A percentile compares a stretch with the other conserved stretches of the same genome.
Evolutionary conservation across 2,113 vertebrate species (phyloP).

Genomic region (Isichthys henryi): DNA sequence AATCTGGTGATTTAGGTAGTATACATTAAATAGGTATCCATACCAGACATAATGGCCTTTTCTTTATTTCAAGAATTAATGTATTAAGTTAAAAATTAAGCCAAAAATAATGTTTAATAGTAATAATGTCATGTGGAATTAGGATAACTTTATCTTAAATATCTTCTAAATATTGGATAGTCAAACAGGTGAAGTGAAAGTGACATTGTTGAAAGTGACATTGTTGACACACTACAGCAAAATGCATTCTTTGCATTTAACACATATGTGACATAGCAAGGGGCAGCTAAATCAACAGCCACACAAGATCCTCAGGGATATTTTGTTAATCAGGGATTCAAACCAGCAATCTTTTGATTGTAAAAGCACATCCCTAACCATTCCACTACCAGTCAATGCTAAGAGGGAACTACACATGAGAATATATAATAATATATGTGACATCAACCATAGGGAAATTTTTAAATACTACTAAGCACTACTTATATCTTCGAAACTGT

Average conservation of each 20-base stretch:
- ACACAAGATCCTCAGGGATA: too few relatives aligned
- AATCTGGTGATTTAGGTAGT: background rate
- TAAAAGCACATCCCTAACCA: too few relatives aligned
- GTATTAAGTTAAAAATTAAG: background rate
- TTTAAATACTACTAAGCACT: background rate
- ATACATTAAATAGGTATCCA: background rate
- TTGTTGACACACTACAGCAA: too few relatives aligned
- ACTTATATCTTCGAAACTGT: background rate
- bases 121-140: background rate
- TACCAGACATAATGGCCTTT: background rate
- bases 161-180: background rate
- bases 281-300: too few relatives aligned
- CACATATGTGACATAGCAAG: too few relatives aligned
- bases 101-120: background rate
- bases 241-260: too few relatives aligned
- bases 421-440: background rate
- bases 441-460: background rate
- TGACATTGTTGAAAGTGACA: too few relatives aligned
- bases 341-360: too few relatives aligned
- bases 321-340: too few relatives aligned
- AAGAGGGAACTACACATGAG: background rate
- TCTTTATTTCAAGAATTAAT: background rate
- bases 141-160: background rate
- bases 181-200: background rate
- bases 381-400: background rate